These are phyloP conservation scores for Falco peregrinus DNA, from an alignment of 2,797 vertebrate species.

Conservation along the genomic window DNA sequence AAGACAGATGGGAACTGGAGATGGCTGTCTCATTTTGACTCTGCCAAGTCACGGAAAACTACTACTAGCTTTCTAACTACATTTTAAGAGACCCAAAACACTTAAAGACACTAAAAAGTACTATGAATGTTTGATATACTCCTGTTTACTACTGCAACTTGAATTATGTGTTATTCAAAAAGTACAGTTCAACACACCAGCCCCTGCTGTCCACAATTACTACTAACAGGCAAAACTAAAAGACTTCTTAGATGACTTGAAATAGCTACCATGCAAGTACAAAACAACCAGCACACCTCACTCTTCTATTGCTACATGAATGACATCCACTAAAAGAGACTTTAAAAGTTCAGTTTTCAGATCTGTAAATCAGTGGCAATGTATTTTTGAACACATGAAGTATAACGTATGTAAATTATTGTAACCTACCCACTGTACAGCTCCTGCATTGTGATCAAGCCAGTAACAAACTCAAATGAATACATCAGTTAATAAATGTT, in stretches of 20 bases:
- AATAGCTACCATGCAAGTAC: not conserved
- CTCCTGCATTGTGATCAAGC: not conserved
- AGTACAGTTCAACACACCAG: not conserved
- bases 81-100: not conserved
- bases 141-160: not conserved
- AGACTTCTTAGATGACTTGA: not conserved
- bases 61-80: not conserved
- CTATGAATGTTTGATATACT: not conserved
- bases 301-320: not conserved
- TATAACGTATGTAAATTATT: rapidly evolving
- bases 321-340: not conserved
- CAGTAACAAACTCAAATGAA: not conserved
- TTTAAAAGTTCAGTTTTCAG: not conserved
- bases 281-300: not conserved
- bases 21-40: not conserved
- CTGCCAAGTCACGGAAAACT: not conserved
- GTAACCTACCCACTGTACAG: not conserved
- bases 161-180: not conserved
- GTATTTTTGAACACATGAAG: not conserved
- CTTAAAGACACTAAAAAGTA: not conserved
- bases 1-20: not conserved
- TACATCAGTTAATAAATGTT: not conserved
- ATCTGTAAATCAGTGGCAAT: not conserved
- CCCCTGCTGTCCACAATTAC: not conserved
- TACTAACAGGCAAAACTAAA: not conserved